Evolutionary conservation across 2,888 invertebrate genomes (phyloP), one percentile per base, ranked within the genome.

Genomic region (Penaeus monodon): DNA sequence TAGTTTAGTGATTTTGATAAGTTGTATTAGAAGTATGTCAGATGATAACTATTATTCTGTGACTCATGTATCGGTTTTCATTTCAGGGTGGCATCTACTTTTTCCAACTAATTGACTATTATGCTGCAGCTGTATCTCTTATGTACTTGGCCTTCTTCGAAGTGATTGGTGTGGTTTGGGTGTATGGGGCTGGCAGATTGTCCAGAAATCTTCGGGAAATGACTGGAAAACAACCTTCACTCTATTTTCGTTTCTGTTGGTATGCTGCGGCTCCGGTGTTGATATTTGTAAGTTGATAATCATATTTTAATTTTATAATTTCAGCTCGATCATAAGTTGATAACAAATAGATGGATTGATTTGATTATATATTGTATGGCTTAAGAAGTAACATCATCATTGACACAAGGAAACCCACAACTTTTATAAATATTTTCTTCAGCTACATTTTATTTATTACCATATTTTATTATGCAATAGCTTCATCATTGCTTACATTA

Each of bases 71-170:
- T 33, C 1, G 20, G 24, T 77, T 49, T 70, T 44, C 57, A 20
- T 70, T 92, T 68, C 92, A 96, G 95, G 97, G 97, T 90, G 98
- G 98, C 90, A 97, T 97, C 92, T 98, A 96, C 92, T 95, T 96
- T 92, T 97, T 98, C 92, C 97, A 97, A 93, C 92, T 98, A 90
- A 96, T 98, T 94, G 98, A 98, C 92, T 97, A 96, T 92, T 98
- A 97, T 92, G 97, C 97, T n/a, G 97, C 97, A 29, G 96, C 96
- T 76, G 95, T 97, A 91, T 96, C 97, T 85, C 96, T 98, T 83
- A 96, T 98, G 93, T 97, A 97, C 92, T 94, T 98, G 90, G 97
- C 98, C 65, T 97, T 98, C 93, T 97, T 98, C 91, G 98, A 98
- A 94, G 96, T 97, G 81, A 96, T 97, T 84, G 98, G 96, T 17